Base-by-base conservation (phyloP, 1,140 invertebrate genomes). In the Notospermus geniculatus region DNA sequence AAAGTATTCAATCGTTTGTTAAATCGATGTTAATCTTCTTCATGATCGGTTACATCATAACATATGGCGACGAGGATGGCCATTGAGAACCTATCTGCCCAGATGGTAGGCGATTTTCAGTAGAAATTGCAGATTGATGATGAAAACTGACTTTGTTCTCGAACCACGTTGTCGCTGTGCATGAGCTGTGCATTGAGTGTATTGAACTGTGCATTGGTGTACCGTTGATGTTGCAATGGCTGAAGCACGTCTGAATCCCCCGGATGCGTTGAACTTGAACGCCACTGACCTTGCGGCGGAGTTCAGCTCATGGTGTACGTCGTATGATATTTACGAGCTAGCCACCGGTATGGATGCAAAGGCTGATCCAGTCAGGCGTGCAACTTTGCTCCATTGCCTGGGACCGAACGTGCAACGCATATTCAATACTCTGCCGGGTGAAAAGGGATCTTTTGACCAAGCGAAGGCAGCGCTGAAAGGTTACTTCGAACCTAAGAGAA, bases 181-280 rank as follows among this genome's bases (percentile, higher is more conserved):
- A 36, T 36, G 32, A 36, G 32, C 32, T 36, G 32, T 36, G 32
- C 32, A 36, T 36, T 36, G 32, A 36, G 15, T 36, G 4, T 36
- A 15, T 7, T 7, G 32, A 36, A n/a, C n/a, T n/a, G n/a, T n/a
- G n/a, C n/a, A n/a, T n/a, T n/a, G n/a, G n/a, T n/a, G n/a, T n/a
- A n/a, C 39, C 39, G 39, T 43, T 11, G 19, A 43, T 13, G 19
- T 43, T 43, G 19, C 11, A 50, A 50, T 50, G 46, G 46, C 46
- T 27, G 46, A 50, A 50, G 25, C 19, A 13, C 39, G 46, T 19
- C 32, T 36, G 15, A 15, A 4, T 7, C 19, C 46, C n/a, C 46
- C 46, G 46, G 46, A 19, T 4, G 19, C 46, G n/a, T 50, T 50
- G n/a, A 50, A 50, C 46, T 50, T 50, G 46, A 50, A 50, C n/a